Evolutionary conservation across 2,888 invertebrate species (phyloP), one percentile per base, ranked within the genome.

Genomic region (Acronicta psi): DNA sequence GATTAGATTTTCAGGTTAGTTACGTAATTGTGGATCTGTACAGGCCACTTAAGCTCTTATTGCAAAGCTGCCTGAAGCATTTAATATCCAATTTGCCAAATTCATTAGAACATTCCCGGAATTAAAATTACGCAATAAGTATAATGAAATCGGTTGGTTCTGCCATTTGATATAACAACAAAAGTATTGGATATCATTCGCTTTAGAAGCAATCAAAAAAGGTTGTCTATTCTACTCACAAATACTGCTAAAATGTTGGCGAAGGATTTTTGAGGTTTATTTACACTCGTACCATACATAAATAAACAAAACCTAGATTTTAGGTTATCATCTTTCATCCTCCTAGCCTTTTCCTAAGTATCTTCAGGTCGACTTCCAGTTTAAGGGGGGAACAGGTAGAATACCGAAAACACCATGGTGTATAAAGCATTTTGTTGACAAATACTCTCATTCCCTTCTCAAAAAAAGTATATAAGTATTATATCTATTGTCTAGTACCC

Each of bases 1-100:
- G 62, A 77, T 74, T 77, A 77, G 55, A 54, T 56, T 70, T 64
- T 71, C 51, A 59, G 57, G 77, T 34, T 29, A 47, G 50, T 73
- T 70, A 61, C 57, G 70, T 58, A 56, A 74, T 57, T 46, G 38
- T 20, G 36, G 51, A 20, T 65, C 57, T 57, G 51, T 56, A 31
- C 56, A 16, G 20, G 38, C 46, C 40, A 58, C 44, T 63, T 51
- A 50, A 45, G 45, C 54, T 59, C 41, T 40, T 55, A 52, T 43
- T 73, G 14, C 41, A 36, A 42, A 38, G 37, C 36, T 37, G 50
- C 31, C 42, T 46, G n/a, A 53, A 68, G 20, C 38, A 36, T 41
- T 67, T 37, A 67, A 52, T 6, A 42, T 50, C 14, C 17, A 23
- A 43, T 2, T 40, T 36, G 23, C 31, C 23, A 29, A 17, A 68